Evolutionary conservation across 1,140 invertebrate genomes (phyloP).

Genomic region (Solenopsis invicta): DNA sequence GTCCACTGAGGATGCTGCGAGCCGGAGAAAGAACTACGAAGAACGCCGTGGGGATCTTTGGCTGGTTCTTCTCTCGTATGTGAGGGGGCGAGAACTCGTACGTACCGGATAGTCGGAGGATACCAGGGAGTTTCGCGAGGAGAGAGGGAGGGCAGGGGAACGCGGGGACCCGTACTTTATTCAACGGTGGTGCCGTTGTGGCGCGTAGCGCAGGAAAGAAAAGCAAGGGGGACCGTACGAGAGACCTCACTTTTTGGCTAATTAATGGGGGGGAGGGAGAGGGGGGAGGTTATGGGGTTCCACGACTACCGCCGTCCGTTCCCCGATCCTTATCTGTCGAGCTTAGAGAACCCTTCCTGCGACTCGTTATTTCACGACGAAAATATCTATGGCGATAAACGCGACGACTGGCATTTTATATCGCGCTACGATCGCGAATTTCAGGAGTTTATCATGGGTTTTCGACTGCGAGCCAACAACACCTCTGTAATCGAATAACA

Average conservation of each 20-base stretch:
- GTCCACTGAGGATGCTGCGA: slow-evolving; percentile 14
- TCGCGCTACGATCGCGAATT: not conserved
- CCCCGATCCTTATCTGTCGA: slow-evolving; percentile 80
- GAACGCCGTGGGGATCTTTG: slow-evolving; percentile 65
- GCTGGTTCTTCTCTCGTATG: slow-evolving; percentile 51
- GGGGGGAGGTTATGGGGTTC: slow-evolving; percentile 49
- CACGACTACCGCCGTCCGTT: slow-evolving; percentile 76
- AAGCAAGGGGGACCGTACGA: slow-evolving; percentile 48
- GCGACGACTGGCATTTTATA: slow-evolving; percentile 43
- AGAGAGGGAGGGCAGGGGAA: not conserved
- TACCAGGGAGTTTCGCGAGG: slow-evolving; percentile 23
- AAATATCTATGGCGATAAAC: slow-evolving; percentile 63
- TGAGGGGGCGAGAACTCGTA: slow-evolving; percentile 67
- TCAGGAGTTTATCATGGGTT: slow-evolving; percentile 46
- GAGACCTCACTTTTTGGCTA: slow-evolving; percentile 81
- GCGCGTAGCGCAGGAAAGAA: slow-evolving; percentile 66
- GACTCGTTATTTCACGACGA: slow-evolving; percentile 66
- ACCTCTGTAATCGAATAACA: not conserved
- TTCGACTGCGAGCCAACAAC: not conserved
- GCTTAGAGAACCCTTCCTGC: slow-evolving; percentile 72
- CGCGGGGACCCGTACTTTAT: slow-evolving; percentile 68
- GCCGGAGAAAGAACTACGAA: slow-evolving; percentile 58
- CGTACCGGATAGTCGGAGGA: slow-evolving; percentile 60
- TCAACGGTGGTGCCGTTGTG: slow-evolving; percentile 67
- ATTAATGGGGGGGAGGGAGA: slow-evolving; percentile 76